A percentile compares a stretch with the other conserved stretches of the same genome.
These are phyloP conservation scores for Nyctibius bracteatus DNA, from an alignment of 2,113 vertebrate species.

Conservation along the genomic window DNA sequence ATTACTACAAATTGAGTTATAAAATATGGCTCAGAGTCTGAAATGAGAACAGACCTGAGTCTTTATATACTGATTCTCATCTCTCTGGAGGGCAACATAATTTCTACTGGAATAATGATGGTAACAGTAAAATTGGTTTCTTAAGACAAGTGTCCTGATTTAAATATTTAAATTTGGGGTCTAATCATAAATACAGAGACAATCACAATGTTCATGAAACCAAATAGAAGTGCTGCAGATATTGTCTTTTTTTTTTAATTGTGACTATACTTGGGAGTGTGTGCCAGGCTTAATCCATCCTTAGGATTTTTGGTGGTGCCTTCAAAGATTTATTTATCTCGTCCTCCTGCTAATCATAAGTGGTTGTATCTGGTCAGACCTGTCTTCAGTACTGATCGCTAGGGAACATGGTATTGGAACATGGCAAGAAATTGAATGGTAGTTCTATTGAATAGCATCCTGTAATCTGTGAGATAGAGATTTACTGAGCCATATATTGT, in stretches of 20 bases:
- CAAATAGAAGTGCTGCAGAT: not conserved
- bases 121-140: not conserved
- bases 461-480: not conserved
- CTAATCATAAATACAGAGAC: not conserved
- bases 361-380: not conserved
- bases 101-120: not conserved
- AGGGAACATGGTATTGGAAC: not conserved
- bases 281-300: not conserved
- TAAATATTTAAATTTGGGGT: not conserved
- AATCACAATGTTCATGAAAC: not conserved
- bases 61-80: not conserved
- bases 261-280: not conserved
- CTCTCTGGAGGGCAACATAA: not conserved
- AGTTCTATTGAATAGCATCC: not conserved
- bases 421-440: not conserved
- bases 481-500: not conserved
- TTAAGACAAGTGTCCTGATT: not conserved
- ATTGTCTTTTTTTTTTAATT: not conserved
- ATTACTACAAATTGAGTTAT: not conserved
- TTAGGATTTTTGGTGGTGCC: not conserved
- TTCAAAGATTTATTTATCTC: not conserved
- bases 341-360: not conserved
- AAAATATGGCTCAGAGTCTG: not conserved
- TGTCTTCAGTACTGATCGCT: not conserved
- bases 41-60: not conserved